Base-by-base conservation (phyloP, 1,140 invertebrate species). In the Polyergus mexicanus region DNA sequence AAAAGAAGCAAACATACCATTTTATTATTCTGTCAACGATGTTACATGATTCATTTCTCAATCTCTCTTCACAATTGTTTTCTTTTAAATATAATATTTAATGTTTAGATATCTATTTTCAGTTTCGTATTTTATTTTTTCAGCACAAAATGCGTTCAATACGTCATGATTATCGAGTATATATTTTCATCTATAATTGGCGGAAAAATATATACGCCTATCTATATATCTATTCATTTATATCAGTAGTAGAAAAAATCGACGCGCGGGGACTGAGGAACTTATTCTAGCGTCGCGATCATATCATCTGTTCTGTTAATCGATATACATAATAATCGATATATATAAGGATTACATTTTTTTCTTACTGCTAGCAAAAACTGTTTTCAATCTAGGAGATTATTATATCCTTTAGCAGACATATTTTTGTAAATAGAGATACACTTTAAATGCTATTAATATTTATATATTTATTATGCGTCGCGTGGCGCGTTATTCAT, bases 11-110 rank as follows among this genome's bases (percentile, higher is more conserved):
- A 83, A 8, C 10, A 62, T 62, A 69, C 85, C 41, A 85, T 47
- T 89, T 90, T 90, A 92, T 89, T 90, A 88, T 86, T 85, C 44
- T 88, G 60, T 90, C 80, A 87, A 88, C 90, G 78, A 84, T 56
- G 32, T 85, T 83, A 88, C 90, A 92, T 84, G 90, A 81, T 51
- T 51, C 44, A 88, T 89, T 87, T 5, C 47, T 74, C 76, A 41
- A 86, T 86, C 65, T 44, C 41, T 47, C 3, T 3, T 13, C 16
- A 51, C 78, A 41, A 81, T 86, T 60, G 38, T 13, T 75, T 63
- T 85, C 81, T 68, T 62, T 90, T 87, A 75, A 28, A 28, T 86
- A 88, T 75, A 91, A 78, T 86, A 85, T 90, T 44, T 28, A 62
- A 38, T 84, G 62, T 54, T 74, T 3, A 56, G 38, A 74, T 41